A percentile compares a stretch with the other conserved stretches of the same genome.
phyloP scores from a whole-genome alignment of 2,797 vertebrate genomes.

The Tadarida brasiliensis region DNA sequence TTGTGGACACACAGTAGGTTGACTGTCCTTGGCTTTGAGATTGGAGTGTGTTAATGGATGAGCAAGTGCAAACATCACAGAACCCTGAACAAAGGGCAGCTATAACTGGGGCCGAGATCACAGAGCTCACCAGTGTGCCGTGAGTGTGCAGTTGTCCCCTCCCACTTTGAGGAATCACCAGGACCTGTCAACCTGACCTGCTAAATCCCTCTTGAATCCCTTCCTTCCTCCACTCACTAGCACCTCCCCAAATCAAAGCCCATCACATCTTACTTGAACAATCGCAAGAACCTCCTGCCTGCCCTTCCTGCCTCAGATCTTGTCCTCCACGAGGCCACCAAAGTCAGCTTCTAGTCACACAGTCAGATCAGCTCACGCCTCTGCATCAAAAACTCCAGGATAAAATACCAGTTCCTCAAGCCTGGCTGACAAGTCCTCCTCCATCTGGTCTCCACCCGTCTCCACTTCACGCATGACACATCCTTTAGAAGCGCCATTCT shows the following conservation, averaged over 20 bases:
- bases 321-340: neutral
- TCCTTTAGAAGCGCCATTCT: neutral
- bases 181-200: slow-evolving; percentile 17
- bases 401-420: neutral
- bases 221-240: slow-evolving; percentile 35
- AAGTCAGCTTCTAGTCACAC: neutral
- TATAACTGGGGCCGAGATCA: neutral
- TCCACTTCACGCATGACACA: neutral
- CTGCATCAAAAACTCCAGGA: neutral
- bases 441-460: neutral
- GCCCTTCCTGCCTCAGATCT: neutral
- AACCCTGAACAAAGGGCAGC: neutral
- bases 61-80: neutral
- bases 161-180: neutral
- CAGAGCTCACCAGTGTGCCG: neutral
- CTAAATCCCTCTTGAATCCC: neutral
- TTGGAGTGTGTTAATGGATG: neutral
- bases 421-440: neutral
- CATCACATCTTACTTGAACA: slow-evolving; percentile 11
- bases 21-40: neutral
- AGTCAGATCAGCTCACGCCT: neutral
- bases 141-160: neutral
- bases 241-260: slow-evolving; percentile 44
- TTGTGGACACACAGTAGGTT: neutral
- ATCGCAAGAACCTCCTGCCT: neutral